Evolutionary conservation across 2,113 vertebrate species (phyloP), one percentile per base, ranked within the genome.

Genomic region (Chlorocebus sabaeus): DNA sequence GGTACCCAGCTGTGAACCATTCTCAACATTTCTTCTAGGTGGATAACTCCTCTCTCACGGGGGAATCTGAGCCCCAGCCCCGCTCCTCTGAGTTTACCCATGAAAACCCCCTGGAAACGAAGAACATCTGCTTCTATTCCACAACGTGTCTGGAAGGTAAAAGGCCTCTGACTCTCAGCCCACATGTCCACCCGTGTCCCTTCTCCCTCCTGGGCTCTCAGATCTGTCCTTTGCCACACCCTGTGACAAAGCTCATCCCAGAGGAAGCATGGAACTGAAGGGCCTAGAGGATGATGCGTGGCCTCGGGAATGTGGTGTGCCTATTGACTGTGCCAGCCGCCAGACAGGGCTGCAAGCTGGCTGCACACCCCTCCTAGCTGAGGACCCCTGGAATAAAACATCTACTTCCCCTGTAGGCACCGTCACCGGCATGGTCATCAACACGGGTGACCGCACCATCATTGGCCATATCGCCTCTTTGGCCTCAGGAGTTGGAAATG

Each of bases 31-130:
- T 75, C 82, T 93, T 89, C 70, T 73, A 99, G 99, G 99, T 99
- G 68, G 99, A 99, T 96, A 99, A 99, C 93, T 99, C 99, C 4
- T 99, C 98, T 80, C 98, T 99, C 78, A 99, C 99, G 6, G 99
- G 99, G 5, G 99, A 99, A 89, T 99, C 99, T 3, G 99, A 99
- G 48, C 98, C 99, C 43, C 99, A 99, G 90, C 30, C 98, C 73
- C 99, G 99, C n/a, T 99, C 98, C 73, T 97, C 93, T 76, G 99
- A 99, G 70, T 99, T 97, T 82, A 99, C 98, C 27, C 98, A 99
- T 0, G 98, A 99, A 48, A 99, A 98, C 57, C 98, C 99, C 11
- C 92, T 99, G 97, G 99, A 99, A 93, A 99, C 99, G 14, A 99
- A 68, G 98, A 99, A 99, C 89, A 99, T 99, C 0, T 98, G 96